These are phyloP conservation scores for Andrena cerasifolii DNA, from an alignment of 1,140 invertebrate species.

Conservation along the genomic window DNA sequence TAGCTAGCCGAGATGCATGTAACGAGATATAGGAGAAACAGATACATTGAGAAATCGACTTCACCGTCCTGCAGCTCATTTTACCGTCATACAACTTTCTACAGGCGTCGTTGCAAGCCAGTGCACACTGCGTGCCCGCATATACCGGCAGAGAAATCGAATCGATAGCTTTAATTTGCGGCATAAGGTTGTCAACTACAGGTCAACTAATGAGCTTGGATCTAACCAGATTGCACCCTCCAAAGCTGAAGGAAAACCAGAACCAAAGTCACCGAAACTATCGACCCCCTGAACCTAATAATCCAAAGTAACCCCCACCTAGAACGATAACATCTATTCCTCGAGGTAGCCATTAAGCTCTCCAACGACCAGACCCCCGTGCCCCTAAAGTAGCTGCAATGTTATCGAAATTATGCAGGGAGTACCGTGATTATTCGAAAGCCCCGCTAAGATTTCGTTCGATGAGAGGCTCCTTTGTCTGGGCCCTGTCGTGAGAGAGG, in stretches of 20 bases:
- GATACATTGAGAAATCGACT: slow-evolving; percentile 7
- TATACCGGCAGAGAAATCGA: neutral
- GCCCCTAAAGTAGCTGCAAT: neutral
- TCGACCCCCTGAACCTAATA: too few relatives aligned
- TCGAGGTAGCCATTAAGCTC: too few relatives aligned
- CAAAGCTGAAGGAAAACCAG: too few relatives aligned
- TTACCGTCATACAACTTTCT: neutral
- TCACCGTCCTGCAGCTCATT: neutral
- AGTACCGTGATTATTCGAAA: neutral
- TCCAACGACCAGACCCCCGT: too few relatives aligned
- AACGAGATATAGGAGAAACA: slow-evolving; percentile 3
- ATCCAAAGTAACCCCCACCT: too few relatives aligned
- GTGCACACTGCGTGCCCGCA: neutral
- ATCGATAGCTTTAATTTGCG: too few relatives aligned
- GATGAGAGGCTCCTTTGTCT: neutral
- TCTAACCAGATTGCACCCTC: too few relatives aligned
- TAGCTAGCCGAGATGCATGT: neutral
- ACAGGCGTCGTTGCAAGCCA: neutral
- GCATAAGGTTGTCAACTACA: too few relatives aligned
- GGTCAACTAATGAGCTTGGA: too few relatives aligned
- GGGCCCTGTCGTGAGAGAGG: neutral
- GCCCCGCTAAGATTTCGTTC: neutral
- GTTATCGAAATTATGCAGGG: neutral
- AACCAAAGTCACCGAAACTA: too few relatives aligned
- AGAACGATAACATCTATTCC: too few relatives aligned